phyloP scores from a whole-genome alignment of 2,113 vertebrate species.

The Strix aluco region DNA sequence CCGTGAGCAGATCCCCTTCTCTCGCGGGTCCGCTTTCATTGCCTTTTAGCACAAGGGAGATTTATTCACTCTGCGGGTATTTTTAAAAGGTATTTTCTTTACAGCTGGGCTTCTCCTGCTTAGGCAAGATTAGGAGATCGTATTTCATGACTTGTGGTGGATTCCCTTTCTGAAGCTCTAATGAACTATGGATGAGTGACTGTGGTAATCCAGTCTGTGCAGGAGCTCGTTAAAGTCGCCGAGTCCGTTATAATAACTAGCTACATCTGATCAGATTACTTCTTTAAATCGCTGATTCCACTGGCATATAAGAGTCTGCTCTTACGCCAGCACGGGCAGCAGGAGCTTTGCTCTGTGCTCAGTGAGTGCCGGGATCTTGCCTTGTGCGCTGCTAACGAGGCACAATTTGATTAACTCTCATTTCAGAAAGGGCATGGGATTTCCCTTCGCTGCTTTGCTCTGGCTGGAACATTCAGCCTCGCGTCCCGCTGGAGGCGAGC shows the following conservation, averaged over 20 bases:
- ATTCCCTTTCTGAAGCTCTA: slow-evolving; percentile 49
- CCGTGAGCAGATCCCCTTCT: not conserved
- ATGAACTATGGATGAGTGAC: slow-evolving; percentile 70
- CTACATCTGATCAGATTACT: slow-evolving; percentile 58
- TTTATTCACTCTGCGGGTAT: slow-evolving; percentile 51
- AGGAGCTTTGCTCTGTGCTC: not conserved
- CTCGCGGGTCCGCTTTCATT: not conserved
- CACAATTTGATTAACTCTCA: not conserved
- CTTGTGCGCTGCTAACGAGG: not conserved
- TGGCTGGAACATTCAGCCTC: not conserved
- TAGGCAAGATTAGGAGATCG: slow-evolving; percentile 58
- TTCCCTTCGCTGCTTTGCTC: not conserved
- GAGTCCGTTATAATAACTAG: slow-evolving; percentile 36
- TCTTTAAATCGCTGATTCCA: slow-evolving; percentile 1
- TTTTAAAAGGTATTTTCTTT: slow-evolving; percentile 60
- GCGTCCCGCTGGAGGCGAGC: not conserved
- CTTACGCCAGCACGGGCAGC: not conserved
- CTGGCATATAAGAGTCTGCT: not conserved
- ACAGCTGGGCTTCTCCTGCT: slow-evolving; percentile 52
- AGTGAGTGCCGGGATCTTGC: not conserved
- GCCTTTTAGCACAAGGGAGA: slow-evolving; percentile 43
- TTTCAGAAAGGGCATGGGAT: not conserved
- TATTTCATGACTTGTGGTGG: slow-evolving; percentile 62
- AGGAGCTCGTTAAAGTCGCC: slow-evolving; percentile 60
- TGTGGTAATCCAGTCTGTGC: slow-evolving; percentile 64